phyloP scores from a whole-genome alignment of 2,888 invertebrate genomes.

The Psylliodes chrysocephalus region DNA sequence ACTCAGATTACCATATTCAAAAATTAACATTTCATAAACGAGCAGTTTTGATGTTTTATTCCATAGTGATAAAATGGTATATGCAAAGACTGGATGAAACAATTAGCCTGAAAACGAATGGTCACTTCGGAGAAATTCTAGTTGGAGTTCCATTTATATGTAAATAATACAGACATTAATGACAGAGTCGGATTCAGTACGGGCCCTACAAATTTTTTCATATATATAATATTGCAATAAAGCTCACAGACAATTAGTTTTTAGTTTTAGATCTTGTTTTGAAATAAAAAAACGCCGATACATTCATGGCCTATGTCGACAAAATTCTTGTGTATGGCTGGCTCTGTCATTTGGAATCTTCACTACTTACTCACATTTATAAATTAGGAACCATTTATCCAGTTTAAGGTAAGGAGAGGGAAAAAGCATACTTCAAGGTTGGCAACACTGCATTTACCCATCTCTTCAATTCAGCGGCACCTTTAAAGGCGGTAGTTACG shows the following conservation, averaged over 20 bases:
- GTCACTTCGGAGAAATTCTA: slow-evolving; percentile 52
- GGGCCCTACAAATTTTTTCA: too few relatives aligned
- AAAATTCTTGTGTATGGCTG: too few relatives aligned
- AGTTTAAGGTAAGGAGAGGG: too few relatives aligned
- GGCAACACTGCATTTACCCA: background rate
- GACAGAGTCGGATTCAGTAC: background rate
- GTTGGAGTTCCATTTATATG: slow-evolving; percentile 57
- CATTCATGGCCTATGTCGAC: too few relatives aligned
- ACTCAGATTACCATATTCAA: background rate
- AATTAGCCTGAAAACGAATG: slow-evolving; percentile 56
- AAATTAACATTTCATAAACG: background rate
- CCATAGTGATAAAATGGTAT: slow-evolving; percentile 18
- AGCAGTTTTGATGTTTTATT: background rate
- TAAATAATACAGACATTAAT: slow-evolving; percentile 56
- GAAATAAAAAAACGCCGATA: too few relatives aligned
- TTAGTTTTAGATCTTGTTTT: too few relatives aligned
- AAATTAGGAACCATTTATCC: too few relatives aligned
- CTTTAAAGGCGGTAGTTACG: background rate
- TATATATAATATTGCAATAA: too few relatives aligned
- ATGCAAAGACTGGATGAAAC: slow-evolving; percentile 56
- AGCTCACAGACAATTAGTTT: too few relatives aligned
- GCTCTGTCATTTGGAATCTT: too few relatives aligned
- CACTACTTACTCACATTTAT: too few relatives aligned
- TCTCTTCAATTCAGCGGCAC: background rate
- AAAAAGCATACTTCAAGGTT: background rate